Evolutionary conservation across 2,888 invertebrate genomes (phyloP), one percentile per base, ranked within the genome.

Genomic region (Tachina lurida): DNA sequence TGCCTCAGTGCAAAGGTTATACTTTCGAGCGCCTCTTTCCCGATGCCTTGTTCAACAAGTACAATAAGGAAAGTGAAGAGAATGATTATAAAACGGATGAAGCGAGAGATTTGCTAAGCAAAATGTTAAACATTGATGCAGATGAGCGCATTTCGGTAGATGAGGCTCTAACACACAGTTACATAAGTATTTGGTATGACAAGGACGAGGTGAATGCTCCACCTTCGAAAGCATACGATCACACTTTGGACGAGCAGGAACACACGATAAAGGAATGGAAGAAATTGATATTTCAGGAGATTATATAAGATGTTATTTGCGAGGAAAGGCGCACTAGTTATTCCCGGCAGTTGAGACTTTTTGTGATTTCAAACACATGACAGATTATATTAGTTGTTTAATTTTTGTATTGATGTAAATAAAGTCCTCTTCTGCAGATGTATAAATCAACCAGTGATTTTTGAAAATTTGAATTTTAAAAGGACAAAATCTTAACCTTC

Each of bases 121-220:
- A 97, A 93, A 99, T 99, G 99, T 94, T 99, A 92, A 99, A 99
- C 82, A 97, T 99, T 93, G 99, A 99, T 94, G 99, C 99, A 67
- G 98, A 98, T 93, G 95, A 97, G 86, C 95, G 99, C 94, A 99
- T 99, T 94, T 98, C 98, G 71, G 99, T 99, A 77, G 99, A 99
- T 93, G 98, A 99, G 91, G 99, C 99, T 87, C 95, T 99, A 89
- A 94, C 97, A 93, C 99, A 99, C 94, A 98, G 98, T 84, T 99
- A 99, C 94, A 99, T 99, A 93, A 98, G 98, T 94, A 98, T 99
- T 85, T 99, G 99, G 99, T 99, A 98, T 94, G 99, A 99, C 93
- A 98, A 99, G 93, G 97, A 97, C 67, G 99, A 99, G 95, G 99
- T 99, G 86, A 98, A 99, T 94, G 99, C 98, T 93, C 82, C 85